Base-by-base conservation (phyloP, 2,797 vertebrate species). In the Erethizon dorsatum region DNA sequence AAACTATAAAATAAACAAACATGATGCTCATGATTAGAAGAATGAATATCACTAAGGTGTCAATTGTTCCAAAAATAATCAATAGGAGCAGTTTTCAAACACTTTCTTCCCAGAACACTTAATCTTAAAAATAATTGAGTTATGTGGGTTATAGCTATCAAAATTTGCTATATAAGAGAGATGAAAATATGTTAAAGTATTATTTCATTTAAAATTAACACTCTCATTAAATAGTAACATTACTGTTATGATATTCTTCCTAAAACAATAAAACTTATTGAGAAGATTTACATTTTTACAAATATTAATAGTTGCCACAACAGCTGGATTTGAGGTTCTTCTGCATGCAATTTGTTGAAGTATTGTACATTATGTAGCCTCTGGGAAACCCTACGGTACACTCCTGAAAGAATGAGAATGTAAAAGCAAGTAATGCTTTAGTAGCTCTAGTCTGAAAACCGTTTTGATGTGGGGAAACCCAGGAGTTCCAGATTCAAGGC, bases 121-220 rank as follows among this genome's bases (percentile, higher is more conserved):
- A 73, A 91, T 67, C n/a, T 78, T 79, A 54, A 37, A 80, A 80
- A 56, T 37, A 22, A 89, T 87, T 56, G 6, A 93, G 28, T 87
- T 63, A 45, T 59, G 7, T 84, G 26, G 12, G 14, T 63, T 69
- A 73, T 15, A 88, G 20, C 77, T 57, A 77, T 26, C 10, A 73
- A 73, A 84, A 71, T 50, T 78, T 47, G 71, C 47, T 2, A 69
- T 4, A 9, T 17, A 31, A 90, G 18, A 85, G 89, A 75, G 61
- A 33, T 86, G 14, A 86, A 92, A 45, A 83, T 61, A 57, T 82
- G 13, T n/a, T 79, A 52, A 41, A 61, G 22, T 75, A 84, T 41
- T 84, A 52, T 31, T 65, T 73, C 47, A 63, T 71, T 88, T 80
- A 47, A 93, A 88, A 92, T 85, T 41, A 95, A 90, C 9, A 80